Base-by-base conservation (phyloP, 2,113 vertebrate species). In the Pyxicephalus adspersus region DNA sequence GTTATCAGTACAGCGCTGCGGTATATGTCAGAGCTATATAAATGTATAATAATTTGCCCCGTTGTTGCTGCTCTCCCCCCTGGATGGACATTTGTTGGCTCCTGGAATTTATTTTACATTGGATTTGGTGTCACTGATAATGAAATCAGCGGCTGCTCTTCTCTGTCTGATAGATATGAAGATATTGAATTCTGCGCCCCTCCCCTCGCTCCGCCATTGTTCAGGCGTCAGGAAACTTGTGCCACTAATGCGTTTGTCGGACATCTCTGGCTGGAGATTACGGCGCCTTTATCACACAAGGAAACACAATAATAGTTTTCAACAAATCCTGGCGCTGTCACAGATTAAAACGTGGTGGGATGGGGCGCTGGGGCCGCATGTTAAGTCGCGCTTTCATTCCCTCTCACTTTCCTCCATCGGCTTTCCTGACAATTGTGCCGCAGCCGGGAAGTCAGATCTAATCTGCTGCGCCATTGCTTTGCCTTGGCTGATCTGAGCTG, bases 261-360 rank as follows among this genome's bases (percentile, higher is more conserved):
- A 95, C 96, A 94, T 94, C 93, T 95, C 93, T 91, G 95, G 95
- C 95, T 96, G 95, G 95, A 97, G 96, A 97, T 97, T 97, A 97
- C 79, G 72, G 86, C 89, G 93, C 92, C 92, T 96, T 97, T 97
- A 95, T 89, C 92, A 91, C 87, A 87, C 84, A 84, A 22, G 61
- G 87, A 84, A 83, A 90, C 89, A 93, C 95, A 95, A 96, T 97
- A 97, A 97, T 95, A 95, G 95, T 94, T 95, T 96, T 94, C 95
- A 95, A 94, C 96, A 94, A 93, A 96, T 96, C 94, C 94, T 92
- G 89, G 54, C 92, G 88, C 94, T 95, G 94, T 94, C 93, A 94
- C 94, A 96, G 96, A 97, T 97, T 97, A 97, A 94, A 96, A 94
- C 87, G 0, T 91, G 22, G 58, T 66, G 84, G 89, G 87, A 89